Conservation (phyloP, 2,888 invertebrate genomes). For the Eremobia ochroleuca region DNA sequence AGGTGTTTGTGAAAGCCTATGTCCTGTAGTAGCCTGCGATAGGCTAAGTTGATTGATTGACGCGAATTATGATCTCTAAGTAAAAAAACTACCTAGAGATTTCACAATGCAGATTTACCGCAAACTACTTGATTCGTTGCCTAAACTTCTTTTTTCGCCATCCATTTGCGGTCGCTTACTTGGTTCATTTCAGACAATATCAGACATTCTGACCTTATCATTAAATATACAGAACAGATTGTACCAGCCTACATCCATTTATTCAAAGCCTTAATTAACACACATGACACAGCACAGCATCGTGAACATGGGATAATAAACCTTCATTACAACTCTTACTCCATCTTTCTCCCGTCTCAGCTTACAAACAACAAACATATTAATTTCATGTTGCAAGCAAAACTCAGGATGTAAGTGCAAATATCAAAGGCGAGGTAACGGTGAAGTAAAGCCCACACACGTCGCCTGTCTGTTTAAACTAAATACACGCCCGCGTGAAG, state of each 20-base stretch:
- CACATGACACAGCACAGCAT: background rate
- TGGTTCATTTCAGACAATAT: background rate
- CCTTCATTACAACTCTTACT: slow-evolving; percentile 19
- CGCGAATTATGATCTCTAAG: too few species aligned
- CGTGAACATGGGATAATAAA: slow-evolving; percentile 4
- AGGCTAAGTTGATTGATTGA: too few species aligned
- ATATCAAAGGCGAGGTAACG: slow-evolving; percentile 65
- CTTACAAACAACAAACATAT: slow-evolving; percentile 55
- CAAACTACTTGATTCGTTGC: background rate
- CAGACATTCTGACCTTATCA: background rate
- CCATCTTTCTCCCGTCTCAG: background rate
- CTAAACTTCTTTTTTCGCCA: background rate
- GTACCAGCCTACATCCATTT: background rate
- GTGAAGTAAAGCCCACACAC: slow-evolving; percentile 66
- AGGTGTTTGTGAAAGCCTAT: too few species aligned
- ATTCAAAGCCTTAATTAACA: background rate
- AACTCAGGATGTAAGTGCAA: slow-evolving; percentile 58
- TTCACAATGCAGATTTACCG: background rate
- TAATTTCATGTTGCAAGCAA: slow-evolving; percentile 57
- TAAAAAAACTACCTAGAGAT: background rate
- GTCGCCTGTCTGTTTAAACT: slow-evolving; percentile 77
- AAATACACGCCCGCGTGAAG: slow-evolving; percentile 81
- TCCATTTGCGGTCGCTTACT: background rate
- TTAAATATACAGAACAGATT: background rate
- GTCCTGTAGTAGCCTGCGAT: too few species aligned